Base-by-base conservation (phyloP, 1,140 invertebrate genomes). In the Homalodisca vitripennis region DNA sequence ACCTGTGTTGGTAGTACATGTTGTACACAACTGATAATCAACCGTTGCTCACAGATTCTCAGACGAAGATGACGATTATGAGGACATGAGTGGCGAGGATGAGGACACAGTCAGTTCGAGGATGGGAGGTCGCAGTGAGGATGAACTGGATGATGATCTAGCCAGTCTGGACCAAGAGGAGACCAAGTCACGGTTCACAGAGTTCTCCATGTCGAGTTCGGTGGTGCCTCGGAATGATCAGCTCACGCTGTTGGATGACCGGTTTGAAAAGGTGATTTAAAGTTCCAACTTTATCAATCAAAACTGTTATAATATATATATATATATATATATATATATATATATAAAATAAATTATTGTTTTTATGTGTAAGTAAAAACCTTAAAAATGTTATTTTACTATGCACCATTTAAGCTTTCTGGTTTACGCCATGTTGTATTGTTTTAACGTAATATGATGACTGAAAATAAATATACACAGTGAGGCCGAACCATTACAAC, bases 191-290 rank as follows among this genome's bases (percentile, higher is more conserved):
- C 81, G 89, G 20, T 98, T 98, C 79, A 97, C 95, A 0, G 89
- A 94, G 75, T 98, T 97, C 80, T 98, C 95, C 0, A 93, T 98
- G 88, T 91, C 91, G 0, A 97, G 93, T 53, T 96, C 94, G 75
- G 90, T 97, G 0, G 92, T 98, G 2, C 84, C 85, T 67, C 85
- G 96, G 72, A 97, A 95, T 80, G 86, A 94, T 67, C 89, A 92
- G 60, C 81, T 98, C 0, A 85, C 88, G 0, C 77, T 94, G 30
- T 78, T 98, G 0, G 97, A 98, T 84, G 89, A 95, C 76, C 85
- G 88, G 76, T 98, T 98, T 84, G 96, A 98, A 82, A 87, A 89
- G 80, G 93, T 94, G 17, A 10, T 41, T 17, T 10, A 41, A 41
- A 41, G 34, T 41, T 41, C 6, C 6, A 41, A n/a, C n/a, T n/a